A percentile compares a stretch with the other conserved stretches of the same genome.
phyloP scores from a whole-genome alignment of 2,113 vertebrate genomes.

The Ceratotherium simum region DNA sequence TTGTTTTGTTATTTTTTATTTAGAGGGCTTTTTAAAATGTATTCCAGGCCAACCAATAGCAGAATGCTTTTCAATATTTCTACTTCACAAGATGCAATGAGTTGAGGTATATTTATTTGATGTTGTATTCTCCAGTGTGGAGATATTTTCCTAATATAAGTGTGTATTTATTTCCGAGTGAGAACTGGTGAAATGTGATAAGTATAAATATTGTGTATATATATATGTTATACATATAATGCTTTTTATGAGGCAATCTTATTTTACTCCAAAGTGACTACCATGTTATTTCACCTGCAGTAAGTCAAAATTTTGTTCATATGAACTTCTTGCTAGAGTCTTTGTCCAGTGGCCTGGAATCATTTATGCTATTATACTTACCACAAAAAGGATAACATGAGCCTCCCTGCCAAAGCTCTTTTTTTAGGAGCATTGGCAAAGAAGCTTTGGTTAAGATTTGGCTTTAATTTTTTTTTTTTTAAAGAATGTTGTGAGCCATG shows the following conservation, averaged over 20 bases:
- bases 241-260: neutral
- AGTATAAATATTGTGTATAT: neutral
- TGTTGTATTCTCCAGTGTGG: neutral
- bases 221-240: neutral
- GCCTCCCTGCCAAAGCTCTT: neutral
- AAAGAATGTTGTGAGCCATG: neutral
- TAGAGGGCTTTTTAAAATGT: neutral
- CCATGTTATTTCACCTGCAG: neutral
- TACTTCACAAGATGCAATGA: neutral
- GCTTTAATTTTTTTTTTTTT: neutral
- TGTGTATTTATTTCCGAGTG: neutral
- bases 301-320: neutral
- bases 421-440: neutral
- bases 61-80: neutral
- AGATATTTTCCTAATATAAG: neutral
- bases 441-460: neutral
- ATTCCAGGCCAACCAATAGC: neutral
- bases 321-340: neutral
- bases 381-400: neutral
- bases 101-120: conserved; percentile 5
- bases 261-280: neutral
- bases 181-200: neutral
- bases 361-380: neutral
- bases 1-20: neutral
- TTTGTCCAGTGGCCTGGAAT: neutral